Evolutionary conservation across 2,888 invertebrate species (phyloP).

Genomic region (Phasia obesa): DNA sequence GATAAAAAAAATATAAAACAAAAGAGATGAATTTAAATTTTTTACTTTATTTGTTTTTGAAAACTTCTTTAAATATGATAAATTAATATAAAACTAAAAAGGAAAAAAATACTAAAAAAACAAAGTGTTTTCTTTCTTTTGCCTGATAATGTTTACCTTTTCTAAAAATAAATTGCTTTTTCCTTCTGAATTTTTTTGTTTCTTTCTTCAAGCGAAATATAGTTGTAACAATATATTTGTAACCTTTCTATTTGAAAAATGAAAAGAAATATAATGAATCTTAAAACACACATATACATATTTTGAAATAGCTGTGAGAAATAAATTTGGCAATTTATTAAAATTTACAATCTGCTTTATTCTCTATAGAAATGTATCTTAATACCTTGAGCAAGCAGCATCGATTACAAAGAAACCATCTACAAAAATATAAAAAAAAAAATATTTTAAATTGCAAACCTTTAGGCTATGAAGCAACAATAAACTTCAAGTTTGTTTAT

Average conservation of each 20-base stretch:
- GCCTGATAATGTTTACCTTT: conserved; percentile 26
- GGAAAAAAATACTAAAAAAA: conserved; percentile 32
- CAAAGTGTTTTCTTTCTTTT: conserved; percentile 4
- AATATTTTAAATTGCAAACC: conserved; percentile 17
- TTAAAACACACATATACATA: conserved; percentile 39
- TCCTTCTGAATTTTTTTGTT: conserved; percentile 1
- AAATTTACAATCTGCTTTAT: conserved; percentile 51
- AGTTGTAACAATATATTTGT: conserved; percentile 29
- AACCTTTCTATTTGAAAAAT: conserved; percentile 9
- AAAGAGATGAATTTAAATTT: no score
- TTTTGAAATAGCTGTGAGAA: conserved; percentile 61
- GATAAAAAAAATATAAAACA: no score
- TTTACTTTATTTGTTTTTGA: conserved; percentile 12
- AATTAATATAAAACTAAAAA: conserved; percentile 51
- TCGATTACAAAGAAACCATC: not conserved
- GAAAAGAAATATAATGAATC: no score
- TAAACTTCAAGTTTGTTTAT: conserved; percentile 28
- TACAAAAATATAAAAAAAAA: conserved; percentile 14
- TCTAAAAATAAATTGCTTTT: conserved; percentile 37
- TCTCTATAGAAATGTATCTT: conserved; percentile 9
- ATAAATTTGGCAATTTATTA: conserved; percentile 60
- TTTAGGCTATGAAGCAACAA: conserved; percentile 21
- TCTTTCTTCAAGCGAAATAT: not conserved
- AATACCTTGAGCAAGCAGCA: not conserved
- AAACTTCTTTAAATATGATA: conserved; percentile 65